Evolutionary conservation across 2,888 invertebrate species (phyloP), one percentile per base, ranked within the genome.

Genomic region (Latrodectus elegans): DNA sequence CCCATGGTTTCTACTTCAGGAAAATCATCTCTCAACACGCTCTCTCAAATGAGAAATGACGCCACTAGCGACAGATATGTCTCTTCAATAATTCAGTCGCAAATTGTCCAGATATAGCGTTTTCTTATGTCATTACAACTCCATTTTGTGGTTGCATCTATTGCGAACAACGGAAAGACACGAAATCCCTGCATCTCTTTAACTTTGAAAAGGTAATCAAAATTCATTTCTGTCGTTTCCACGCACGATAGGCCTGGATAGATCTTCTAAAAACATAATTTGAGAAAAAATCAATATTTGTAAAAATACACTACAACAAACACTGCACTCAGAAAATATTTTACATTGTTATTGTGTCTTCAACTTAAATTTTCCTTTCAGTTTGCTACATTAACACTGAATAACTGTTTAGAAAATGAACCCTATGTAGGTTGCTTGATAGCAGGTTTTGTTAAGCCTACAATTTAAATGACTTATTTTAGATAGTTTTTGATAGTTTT

Each of bases 71-170:
- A 60, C 11, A 60, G 10, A 60, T 60, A 11, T 65, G 53, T 26
- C 82, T 53, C 82, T 68, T 82, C 68, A 82, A 68, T 82, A 82
- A 82, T 82, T 82, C 82, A 68, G n/a, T 22, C 26, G 15, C 67
- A 82, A 82, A 82, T 82, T 67, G 74, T 68, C 82, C 68, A 67
- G 12, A 82, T 26, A 55, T 73, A 68, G 68, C 74, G 51, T 55
- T 65, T 67, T 75, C 60, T 81, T 82, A 51, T 53, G 72, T 81
- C 82, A 82, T 82, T 82, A 82, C 55, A 74, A 74, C 53, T 53
- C 82, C 60, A 73, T 73, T 82, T 55, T 67, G 55, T 53, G 71
- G 60, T 9, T 68, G 26, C 12, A 55, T 60, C 71, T 38, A 60
- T 14, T 9, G 73, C 22, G 65, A 55, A 15, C 51, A 22, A 51